Base-by-base conservation (phyloP, 2,888 invertebrate genomes). In the Oscheius sp. region DNA sequence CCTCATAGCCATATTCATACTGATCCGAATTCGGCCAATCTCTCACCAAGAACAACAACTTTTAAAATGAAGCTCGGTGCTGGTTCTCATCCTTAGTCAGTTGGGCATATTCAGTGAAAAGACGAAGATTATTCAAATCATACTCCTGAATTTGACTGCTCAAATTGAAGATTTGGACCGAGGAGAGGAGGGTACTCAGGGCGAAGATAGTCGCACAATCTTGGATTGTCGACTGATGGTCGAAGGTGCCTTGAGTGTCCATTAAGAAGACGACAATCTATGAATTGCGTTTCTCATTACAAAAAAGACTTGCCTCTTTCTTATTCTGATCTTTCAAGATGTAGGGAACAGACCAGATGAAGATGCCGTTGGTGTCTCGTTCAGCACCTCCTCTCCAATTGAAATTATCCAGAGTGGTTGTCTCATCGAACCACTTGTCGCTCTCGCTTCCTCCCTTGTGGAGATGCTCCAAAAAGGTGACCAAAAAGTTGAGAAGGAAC, bases 1-100 rank as follows among this genome's bases (percentile, higher is more conserved):
- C 97, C 0, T 91, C 89, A 0, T 92, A 91, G 0, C 97, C 97
- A 88, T 95, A 97, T 1, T 87, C 87, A 69, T 88, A 88, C 88
- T 96, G 95, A 89, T 96, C 96, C 0, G 96, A 96, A 88, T 93
- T 96, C 89, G 95, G 93, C 97, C 97, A 97, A 89, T 98, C 97
- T 17, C 95, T 89, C 27, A 95, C 93, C 20, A 95, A 90, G 89
- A 95, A 95, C 88, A 93, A 92, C 61, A 95, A 90, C 85, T 92
- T 91, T 88, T 95, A 94, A 89, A 94, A 73, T 1, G 53, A 39
- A 66, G 31, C 33, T 88, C 95, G 94, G 89, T 94, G 17, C 37
- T 82, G 3, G n/a, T n/a, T n/a, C n/a, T n/a, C n/a, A n/a, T n/a
- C n/a, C n/a, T n/a, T n/a, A 17, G 96, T 96, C 79, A 96, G 89